Conservation (phyloP, 2,888 invertebrate species). For the Clostera curtula region DNA sequence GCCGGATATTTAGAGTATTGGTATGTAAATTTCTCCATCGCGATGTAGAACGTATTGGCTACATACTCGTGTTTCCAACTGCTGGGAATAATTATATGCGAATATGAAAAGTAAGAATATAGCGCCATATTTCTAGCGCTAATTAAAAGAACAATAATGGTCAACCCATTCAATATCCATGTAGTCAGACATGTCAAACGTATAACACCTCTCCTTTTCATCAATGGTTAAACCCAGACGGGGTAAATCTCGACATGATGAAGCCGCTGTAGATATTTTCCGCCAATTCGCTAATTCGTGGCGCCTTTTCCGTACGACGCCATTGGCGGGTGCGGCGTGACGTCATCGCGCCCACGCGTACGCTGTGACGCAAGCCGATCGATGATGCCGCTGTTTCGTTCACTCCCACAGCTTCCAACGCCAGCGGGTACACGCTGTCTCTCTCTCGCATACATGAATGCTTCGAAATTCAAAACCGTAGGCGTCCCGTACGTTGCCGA, state of each 20-base stretch:
- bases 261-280: constrained; percentile 21
- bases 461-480: constrained; percentile 58
- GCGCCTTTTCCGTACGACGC: constrained; percentile 51
- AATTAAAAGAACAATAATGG: no score
- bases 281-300: constrained; percentile 45
- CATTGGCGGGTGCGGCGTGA: constrained; percentile 58
- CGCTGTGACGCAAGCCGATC: constrained; percentile 70
- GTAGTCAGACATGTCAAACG: no score
- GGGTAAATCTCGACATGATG: constrained; percentile 17
- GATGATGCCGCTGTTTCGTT: constrained; percentile 43
- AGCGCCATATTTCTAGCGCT: no score
- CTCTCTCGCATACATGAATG: constrained; percentile 56
- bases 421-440: constrained; percentile 18
- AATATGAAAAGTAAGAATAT: no score
- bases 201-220: no score
- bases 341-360: constrained; percentile 71
- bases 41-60: no score
- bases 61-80: no score
- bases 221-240: constrained; percentile 6
- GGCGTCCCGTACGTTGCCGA: constrained; percentile 62
- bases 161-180: no score
- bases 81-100: no score
- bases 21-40: no score
- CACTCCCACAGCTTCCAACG: constrained; percentile 12
- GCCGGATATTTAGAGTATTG: no score